These are phyloP conservation scores for Microcaecilia unicolor DNA, from an alignment of 2,797 vertebrate species.

Conservation along the genomic window DNA sequence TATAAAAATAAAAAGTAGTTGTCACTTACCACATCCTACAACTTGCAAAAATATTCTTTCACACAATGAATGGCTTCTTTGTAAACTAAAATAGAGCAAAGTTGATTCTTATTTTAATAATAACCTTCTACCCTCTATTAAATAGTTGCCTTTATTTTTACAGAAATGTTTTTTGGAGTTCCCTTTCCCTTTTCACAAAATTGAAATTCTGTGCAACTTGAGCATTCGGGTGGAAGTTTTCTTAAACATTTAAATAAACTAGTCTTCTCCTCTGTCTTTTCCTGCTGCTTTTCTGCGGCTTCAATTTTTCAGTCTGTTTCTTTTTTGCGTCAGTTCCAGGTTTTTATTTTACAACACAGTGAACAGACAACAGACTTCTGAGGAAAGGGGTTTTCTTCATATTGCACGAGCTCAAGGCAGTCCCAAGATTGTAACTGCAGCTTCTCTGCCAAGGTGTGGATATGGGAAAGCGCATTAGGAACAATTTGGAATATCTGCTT, in stretches of 20 bases:
- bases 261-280: conserved; percentile 45
- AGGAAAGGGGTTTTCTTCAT: conserved; percentile 43
- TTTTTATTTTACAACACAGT: conserved; percentile 48
- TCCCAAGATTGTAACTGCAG: conserved; percentile 44
- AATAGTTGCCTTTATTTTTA: conserved; percentile 60
- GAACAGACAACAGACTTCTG: conserved; percentile 14
- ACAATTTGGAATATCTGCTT: conserved; percentile 30
- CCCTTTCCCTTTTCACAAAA: conserved; percentile 56
- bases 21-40: conserved; percentile 59
- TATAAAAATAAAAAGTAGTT: conserved; percentile 38
- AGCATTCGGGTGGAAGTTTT: conserved; percentile 42
- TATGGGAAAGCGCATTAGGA: conserved; percentile 32
- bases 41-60: conserved; percentile 49
- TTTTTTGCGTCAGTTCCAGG: conserved; percentile 45
- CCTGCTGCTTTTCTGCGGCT: conserved; percentile 33
- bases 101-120: conserved; percentile 63
- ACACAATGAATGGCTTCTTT: conserved; percentile 51
- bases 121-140: conserved; percentile 42
- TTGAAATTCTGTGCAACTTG: conserved; percentile 55
- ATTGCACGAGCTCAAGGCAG: conserved; percentile 60
- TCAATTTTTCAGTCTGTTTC: conserved; percentile 46
- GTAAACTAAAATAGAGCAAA: conserved; percentile 58
- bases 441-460: conserved; percentile 33
- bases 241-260: conserved; percentile 69
- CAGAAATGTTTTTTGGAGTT: conserved; percentile 51